Base-by-base conservation (phyloP, 2,888 invertebrate genomes). In the Leucozona laternaria region DNA sequence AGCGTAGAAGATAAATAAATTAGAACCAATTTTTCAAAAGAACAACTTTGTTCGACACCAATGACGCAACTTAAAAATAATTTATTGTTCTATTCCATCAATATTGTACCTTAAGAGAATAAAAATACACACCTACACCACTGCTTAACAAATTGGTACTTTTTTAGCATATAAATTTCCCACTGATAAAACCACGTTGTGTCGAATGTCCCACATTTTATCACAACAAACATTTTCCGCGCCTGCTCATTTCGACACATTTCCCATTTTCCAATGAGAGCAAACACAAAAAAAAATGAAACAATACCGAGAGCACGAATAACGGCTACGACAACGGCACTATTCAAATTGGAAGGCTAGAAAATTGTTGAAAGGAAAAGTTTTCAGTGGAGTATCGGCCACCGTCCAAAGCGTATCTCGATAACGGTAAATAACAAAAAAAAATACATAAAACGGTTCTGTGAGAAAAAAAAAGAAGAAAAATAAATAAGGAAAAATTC, bases 331-430 rank as follows among this genome's bases (percentile, higher is more conserved):
- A n/a, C n/a, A n/a, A n/a, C 70, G 55, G 68, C 62, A 73, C 62
- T 53, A 58, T 66, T 58, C 53, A 70, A 77, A 78, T 82, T 82
- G 86, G 86, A 86, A 86, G 82, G 73, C 82, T 82, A 82, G 78
- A 86, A 82, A 82, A 79, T 82, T 75, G 78, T 64, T 79, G 82
- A 82, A 86, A 86, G 82, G 75, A 86, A 86, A 86, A 86, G 82
- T 86, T 86, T 86, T 86, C 86, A 86, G 86, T 86, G 86, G 86
- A 86, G 86, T 86, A 86, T 86, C 86, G 86, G 86, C 86, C 86
- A 86, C 86, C 86, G 82, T 86, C 78, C 82, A 82, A 82, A 82
- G 62, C 86, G 82, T 86, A 71, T 82, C 82, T 82, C 78, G 82
- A 75, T 50, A 58, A 86, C 86, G 86, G 86, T 82, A 82, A 81